Evolutionary conservation across 2,113 vertebrate species (phyloP).

Genomic region (Jaculus jaculus): DNA sequence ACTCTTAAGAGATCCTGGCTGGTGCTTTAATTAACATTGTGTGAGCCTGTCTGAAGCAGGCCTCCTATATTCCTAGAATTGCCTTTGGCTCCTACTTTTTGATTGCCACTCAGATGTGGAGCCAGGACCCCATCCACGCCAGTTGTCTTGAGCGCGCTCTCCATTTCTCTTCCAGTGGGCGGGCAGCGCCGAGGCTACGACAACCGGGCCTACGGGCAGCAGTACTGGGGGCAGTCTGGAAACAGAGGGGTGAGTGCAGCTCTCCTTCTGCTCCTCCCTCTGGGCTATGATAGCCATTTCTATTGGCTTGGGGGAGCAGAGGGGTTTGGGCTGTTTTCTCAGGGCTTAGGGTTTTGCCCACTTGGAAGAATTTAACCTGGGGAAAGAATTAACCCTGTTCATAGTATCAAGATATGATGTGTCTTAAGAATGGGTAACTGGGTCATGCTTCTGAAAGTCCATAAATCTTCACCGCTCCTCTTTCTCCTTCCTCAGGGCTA

Average conservation of each 20-base stretch:
- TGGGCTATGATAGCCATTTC: slow-evolving; percentile 64
- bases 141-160: slow-evolving; percentile 70
- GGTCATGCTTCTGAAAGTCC: neutral
- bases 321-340: slow-evolving; percentile 73
- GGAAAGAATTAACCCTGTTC: slow-evolving; percentile 23
- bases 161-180: slow-evolving; percentile 79
- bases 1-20: slow-evolving; percentile 61
- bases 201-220: slow-evolving; percentile 82
- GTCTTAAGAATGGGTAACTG: slow-evolving; percentile 44
- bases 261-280: slow-evolving; percentile 67
- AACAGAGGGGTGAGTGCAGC: slow-evolving; percentile 81
- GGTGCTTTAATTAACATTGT: slow-evolving; percentile 46
- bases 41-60: slow-evolving; percentile 53
- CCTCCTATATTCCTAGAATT: slow-evolving; percentile 43
- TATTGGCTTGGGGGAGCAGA: slow-evolving; percentile 72
- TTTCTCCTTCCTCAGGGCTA: slow-evolving; percentile 79
- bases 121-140: slow-evolving; percentile 63
- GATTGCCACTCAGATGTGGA: slow-evolving; percentile 53
- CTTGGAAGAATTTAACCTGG: slow-evolving; percentile 34
- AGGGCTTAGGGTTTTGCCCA: slow-evolving; percentile 69
- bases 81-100: slow-evolving; percentile 68
- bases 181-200: slow-evolving; percentile 84
- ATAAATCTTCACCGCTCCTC: neutral
- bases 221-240: slow-evolving; percentile 84
- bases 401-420: neutral